Conservation (phyloP, 2,888 invertebrate species). For the Saturnia pavonia region DNA sequence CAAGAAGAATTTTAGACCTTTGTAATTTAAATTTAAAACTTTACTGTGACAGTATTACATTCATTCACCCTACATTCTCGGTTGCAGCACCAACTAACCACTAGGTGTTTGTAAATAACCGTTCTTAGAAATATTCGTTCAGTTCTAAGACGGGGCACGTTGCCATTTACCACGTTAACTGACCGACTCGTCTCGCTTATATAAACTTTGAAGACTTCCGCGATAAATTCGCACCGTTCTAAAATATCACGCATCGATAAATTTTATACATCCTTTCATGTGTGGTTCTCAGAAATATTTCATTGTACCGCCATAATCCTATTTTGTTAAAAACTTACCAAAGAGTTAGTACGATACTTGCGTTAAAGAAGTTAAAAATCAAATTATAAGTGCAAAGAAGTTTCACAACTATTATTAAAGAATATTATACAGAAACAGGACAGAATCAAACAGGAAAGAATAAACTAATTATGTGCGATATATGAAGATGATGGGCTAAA, state of each 20-base stretch:
- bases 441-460: no score
- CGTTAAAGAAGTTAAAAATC: no score
- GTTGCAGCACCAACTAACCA: neutral
- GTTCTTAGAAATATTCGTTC: slow-evolving; percentile 3
- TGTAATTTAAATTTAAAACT: neutral
- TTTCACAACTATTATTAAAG: no score
- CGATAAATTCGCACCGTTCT: neutral
- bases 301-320: neutral
- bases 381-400: no score
- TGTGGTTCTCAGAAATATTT: neutral
- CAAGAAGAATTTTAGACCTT: neutral
- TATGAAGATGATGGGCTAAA: no score
- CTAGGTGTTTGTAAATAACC: neutral
- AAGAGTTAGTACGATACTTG: neutral
- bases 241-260: neutral
- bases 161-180: neutral
- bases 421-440: no score
- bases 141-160: neutral
- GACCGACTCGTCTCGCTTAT: slow-evolving; percentile 1
- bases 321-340: neutral
- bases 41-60: neutral
- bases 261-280: slow-evolving; percentile 1
- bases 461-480: no score
- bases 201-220: neutral
- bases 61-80: neutral